phyloP scores from a whole-genome alignment of 2,113 vertebrate genomes.

The Nothobranchius furzeri region DNA sequence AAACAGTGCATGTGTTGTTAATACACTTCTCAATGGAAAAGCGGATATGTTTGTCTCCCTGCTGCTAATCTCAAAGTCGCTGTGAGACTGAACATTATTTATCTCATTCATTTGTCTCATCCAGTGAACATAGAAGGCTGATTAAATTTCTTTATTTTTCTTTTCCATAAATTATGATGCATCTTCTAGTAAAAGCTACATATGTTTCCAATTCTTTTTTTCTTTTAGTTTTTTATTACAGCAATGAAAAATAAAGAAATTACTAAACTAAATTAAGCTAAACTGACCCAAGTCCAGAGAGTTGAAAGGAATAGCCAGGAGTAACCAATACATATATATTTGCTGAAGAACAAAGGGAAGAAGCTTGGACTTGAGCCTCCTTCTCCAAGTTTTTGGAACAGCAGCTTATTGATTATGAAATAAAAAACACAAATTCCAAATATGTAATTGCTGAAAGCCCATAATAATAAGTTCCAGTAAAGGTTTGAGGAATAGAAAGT shows the following conservation, averaged over 20 bases:
- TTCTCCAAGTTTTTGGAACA: too few species aligned
- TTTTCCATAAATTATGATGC: not conserved
- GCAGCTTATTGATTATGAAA: too few species aligned
- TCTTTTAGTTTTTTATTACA: constrained; percentile 39
- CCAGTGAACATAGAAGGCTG: constrained; percentile 25
- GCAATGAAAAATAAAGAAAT: not conserved
- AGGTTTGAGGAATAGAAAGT: too few species aligned
- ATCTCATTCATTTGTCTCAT: constrained; percentile 3
- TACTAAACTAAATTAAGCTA: too few species aligned
- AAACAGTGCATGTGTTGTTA: constrained; percentile 17
- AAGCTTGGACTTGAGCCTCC: too few species aligned
- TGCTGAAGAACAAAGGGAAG: too few species aligned
- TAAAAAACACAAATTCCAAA: too few species aligned
- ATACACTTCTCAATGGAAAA: constrained; percentile 16
- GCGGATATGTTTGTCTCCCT: constrained; percentile 1
- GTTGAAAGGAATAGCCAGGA: too few species aligned
- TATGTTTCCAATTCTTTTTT: constrained; percentile 43
- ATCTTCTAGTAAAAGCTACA: constrained; percentile 16
- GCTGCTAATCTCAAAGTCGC: not conserved
- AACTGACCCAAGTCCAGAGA: too few species aligned
- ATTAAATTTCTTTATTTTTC: constrained; percentile 28
- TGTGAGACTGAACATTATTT: not conserved
- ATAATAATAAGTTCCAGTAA: too few species aligned
- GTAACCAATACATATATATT: too few species aligned
- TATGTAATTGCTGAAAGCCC: too few species aligned